These are phyloP conservation scores for Hemitrygon akajei DNA, from an alignment of 2,797 vertebrate genomes.

Conservation along the genomic window DNA sequence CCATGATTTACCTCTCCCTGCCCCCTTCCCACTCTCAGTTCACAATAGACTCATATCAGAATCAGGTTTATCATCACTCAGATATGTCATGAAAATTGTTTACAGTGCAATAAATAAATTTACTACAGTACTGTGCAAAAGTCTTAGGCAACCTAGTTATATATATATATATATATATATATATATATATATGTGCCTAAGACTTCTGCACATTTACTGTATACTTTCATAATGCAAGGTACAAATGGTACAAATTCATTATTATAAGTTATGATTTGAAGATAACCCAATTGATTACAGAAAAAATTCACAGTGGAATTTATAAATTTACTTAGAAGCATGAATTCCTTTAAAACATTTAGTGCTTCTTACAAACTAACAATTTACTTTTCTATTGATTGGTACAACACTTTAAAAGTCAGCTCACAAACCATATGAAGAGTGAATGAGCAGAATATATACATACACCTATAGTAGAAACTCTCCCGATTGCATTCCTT, in stretches of 20 bases:
- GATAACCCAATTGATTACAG: background rate
- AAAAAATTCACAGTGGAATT: background rate
- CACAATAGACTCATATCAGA: no score
- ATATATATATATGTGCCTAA: no score
- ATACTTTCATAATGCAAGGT: background rate
- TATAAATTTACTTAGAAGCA: no score
- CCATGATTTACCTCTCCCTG: no score
- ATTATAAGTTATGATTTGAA: background rate
- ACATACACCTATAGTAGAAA: conserved; percentile 69
- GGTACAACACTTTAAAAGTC: background rate
- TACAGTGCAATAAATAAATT: no score
- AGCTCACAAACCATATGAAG: background rate
- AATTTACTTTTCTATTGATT: conserved; percentile 7
- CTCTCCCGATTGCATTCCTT: conserved; percentile 72
- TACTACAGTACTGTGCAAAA: no score
- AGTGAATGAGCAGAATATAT: conserved; percentile 37
- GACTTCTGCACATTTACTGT: no score
- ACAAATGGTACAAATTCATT: background rate
- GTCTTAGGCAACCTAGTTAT: no score
- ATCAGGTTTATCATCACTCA: no score
- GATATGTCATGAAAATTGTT: no score
- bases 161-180: no score
- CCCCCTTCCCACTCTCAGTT: no score
- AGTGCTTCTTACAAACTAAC: background rate
- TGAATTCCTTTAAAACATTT: background rate